Percentiles rank a stretch among this genome's conserved stretches.
Evolutionary conservation across 2,888 invertebrate species (phyloP).

Genomic region (Drosophila anomelani): DNA sequence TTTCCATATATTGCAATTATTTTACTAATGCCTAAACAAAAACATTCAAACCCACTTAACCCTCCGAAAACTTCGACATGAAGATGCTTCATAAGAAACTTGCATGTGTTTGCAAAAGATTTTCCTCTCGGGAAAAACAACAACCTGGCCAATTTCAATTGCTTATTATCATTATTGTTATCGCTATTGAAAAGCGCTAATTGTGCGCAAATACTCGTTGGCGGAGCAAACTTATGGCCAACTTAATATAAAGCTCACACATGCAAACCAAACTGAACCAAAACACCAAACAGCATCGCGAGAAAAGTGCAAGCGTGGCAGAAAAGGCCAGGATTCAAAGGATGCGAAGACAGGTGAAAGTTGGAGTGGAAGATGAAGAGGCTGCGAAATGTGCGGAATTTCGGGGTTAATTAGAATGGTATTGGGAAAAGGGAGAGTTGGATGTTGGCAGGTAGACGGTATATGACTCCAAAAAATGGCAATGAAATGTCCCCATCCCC

Average conservation of each 20-base stretch:
- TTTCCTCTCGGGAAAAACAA: conserved; percentile 43
- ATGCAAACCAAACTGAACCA: conserved; percentile 38
- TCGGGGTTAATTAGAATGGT: conserved; percentile 57
- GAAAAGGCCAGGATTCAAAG: conserved; percentile 46
- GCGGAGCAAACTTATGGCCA: conserved; percentile 46
- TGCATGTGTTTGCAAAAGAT: conserved; percentile 43
- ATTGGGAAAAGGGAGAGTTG: conserved; percentile 44
- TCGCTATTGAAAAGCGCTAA: conserved; percentile 67
- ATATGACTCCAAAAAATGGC: conserved; percentile 4
- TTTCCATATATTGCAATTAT: neutral
- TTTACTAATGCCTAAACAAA: neutral
- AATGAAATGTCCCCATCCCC: conserved; percentile 16
- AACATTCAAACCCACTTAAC: neutral
- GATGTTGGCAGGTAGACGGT: conserved; percentile 24
- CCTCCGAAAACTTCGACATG: neutral
- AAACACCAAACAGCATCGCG: conserved; percentile 6
- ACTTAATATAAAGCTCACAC: conserved; percentile 30
- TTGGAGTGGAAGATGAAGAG: conserved; percentile 30
- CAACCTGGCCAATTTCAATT: conserved; percentile 27
- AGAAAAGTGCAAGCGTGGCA: conserved; percentile 60
- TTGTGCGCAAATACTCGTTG: conserved; percentile 66
- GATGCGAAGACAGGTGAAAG: conserved; percentile 37
- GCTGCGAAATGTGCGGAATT: conserved; percentile 28
- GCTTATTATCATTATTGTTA: conserved; percentile 47
- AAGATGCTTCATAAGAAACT: conserved; percentile 22